Conservation (phyloP, 2,888 invertebrate species). For the Volucella zonaria region DNA sequence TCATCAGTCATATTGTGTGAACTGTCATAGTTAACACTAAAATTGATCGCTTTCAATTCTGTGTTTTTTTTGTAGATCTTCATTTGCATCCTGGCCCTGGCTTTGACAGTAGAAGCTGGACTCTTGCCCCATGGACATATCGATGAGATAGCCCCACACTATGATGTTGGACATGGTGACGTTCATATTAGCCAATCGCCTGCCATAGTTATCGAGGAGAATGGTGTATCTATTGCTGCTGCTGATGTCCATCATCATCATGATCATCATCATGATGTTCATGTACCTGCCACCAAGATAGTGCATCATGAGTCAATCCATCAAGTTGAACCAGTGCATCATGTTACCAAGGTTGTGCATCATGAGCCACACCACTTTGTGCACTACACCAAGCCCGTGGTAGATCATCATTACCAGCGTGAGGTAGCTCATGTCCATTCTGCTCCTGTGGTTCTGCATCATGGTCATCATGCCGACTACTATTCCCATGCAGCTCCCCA, state of each 20-base stretch:
- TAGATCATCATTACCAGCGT: slow-evolving; percentile 79
- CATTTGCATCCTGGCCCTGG: slow-evolving; percentile 80
- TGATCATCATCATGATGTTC: slow-evolving; percentile 75
- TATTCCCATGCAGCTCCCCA: slow-evolving; percentile 66
- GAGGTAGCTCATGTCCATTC: slow-evolving; percentile 76
- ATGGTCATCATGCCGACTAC: slow-evolving; percentile 56
- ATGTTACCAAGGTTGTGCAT: slow-evolving; percentile 81
- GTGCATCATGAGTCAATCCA: slow-evolving; percentile 81
- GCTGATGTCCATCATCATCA: slow-evolving; percentile 75
- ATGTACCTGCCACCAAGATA: slow-evolving; percentile 77
- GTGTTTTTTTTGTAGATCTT: slow-evolving; percentile 75
- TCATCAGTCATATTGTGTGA: background rate
- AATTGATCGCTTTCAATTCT: background rate
- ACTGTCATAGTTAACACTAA: slow-evolving; percentile 14
- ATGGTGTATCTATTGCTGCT: slow-evolving; percentile 72
- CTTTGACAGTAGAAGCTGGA: slow-evolving; percentile 78
- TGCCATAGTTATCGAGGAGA: slow-evolving; percentile 78
- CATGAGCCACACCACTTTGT: slow-evolving; percentile 81
- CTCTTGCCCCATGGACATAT: slow-evolving; percentile 79
- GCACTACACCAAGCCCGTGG: slow-evolving; percentile 80
- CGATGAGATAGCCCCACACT: slow-evolving; percentile 76
- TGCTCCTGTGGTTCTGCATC: slow-evolving; percentile 58
- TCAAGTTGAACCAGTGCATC: slow-evolving; percentile 80
- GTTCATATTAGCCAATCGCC: slow-evolving; percentile 80
- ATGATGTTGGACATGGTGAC: slow-evolving; percentile 77